These are phyloP conservation scores for Sebastes itinus DNA, from an alignment of 2,797 vertebrate genomes.

Conservation along the genomic window DNA sequence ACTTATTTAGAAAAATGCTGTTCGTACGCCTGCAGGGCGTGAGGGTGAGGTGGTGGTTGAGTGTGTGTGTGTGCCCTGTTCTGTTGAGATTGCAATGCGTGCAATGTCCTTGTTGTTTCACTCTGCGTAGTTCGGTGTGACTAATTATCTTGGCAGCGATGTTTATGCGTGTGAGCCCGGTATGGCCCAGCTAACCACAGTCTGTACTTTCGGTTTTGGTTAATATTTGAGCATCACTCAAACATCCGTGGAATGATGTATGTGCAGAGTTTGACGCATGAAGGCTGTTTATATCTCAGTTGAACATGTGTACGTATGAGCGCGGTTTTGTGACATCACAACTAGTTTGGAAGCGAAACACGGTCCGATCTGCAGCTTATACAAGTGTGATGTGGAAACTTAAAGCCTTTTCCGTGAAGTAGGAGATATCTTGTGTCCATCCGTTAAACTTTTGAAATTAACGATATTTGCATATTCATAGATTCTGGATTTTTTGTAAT, in stretches of 20 bases:
- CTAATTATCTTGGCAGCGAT: too few species aligned
- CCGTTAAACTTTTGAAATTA: not conserved
- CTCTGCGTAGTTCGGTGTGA: too few species aligned
- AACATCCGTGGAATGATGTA: not conserved
- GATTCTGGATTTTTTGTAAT: not conserved
- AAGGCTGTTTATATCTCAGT: not conserved
- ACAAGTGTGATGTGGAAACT: not conserved
- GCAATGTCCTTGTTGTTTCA: too few species aligned
- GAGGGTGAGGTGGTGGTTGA: too few species aligned
- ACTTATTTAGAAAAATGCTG: not conserved
- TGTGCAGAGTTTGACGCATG: not conserved
- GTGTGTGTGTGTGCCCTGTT: too few species aligned
- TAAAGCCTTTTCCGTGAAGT: not conserved
- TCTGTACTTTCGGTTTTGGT: too few species aligned
- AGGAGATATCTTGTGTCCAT: not conserved
- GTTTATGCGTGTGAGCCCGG: too few species aligned
- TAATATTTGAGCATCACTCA: not conserved
- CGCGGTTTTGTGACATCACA: not conserved
- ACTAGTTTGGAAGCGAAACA: not conserved
- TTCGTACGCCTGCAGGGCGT: not conserved
- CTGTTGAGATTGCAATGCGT: too few species aligned
- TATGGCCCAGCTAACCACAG: too few species aligned
- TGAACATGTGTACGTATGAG: not conserved
- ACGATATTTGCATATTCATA: not conserved
- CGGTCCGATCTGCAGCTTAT: not conserved